These are phyloP conservation scores for Phataginus tricuspis DNA, from an alignment of 2,797 vertebrate species.

Conservation along the genomic window DNA sequence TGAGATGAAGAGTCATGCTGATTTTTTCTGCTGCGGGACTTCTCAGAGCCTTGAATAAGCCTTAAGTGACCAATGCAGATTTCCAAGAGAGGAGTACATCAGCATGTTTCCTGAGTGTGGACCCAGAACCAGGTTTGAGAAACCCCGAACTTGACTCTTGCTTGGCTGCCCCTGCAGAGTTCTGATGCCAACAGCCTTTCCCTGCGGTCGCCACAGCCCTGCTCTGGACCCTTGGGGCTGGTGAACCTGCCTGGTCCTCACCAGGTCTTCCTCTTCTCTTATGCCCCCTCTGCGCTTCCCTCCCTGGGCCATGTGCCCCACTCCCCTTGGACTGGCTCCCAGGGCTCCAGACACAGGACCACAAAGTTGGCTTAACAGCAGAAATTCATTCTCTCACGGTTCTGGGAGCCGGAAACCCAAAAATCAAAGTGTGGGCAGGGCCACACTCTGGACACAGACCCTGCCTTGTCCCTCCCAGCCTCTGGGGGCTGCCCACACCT, in stretches of 20 bases:
- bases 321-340: neutral
- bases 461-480: neutral
- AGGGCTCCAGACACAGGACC: neutral
- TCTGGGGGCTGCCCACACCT: neutral
- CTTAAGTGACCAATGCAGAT: rapidly evolving
- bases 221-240: too few species aligned
- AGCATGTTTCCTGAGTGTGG: neutral
- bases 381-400: neutral
- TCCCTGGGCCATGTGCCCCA: neutral
- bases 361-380: neutral
- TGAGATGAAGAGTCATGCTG: neutral
- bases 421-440: neutral
- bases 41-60: neutral
- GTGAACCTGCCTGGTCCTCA: neutral
- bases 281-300: rapidly evolving
- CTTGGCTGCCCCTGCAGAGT: neutral
- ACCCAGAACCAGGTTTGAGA: neutral
- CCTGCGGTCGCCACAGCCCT: too few species aligned
- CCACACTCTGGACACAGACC: neutral
- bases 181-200: rapidly evolving
- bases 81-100: too few species aligned
- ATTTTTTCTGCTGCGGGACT: neutral
- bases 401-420: neutral
- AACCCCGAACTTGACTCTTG: neutral
- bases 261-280: neutral